A percentile compares a stretch with the other conserved stretches of the same genome.
Conservation (phyloP, 2,888 invertebrate genomes). For the Saturnia japonica region DNA sequence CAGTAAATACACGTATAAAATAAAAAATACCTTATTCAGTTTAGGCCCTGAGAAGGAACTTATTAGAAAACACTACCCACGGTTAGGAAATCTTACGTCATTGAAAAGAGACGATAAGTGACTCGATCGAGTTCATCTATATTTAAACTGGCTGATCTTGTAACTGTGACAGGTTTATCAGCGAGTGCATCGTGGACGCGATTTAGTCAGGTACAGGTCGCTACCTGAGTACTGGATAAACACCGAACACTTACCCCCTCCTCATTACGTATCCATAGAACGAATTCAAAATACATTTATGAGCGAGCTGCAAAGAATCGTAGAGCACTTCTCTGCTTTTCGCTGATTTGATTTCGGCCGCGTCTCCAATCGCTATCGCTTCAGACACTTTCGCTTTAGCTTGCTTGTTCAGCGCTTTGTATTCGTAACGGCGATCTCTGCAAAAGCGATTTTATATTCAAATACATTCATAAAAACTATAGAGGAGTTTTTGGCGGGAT, state of each 20-base stretch:
- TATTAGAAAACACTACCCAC: too few relatives aligned
- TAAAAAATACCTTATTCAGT: neutral
- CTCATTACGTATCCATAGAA: conserved; percentile 99
- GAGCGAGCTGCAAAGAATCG: conserved; percentile 98
- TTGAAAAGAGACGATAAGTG: too few relatives aligned
- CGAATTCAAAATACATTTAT: conserved; percentile 99
- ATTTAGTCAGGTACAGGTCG: too few relatives aligned
- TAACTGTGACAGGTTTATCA: too few relatives aligned
- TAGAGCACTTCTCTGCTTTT: conserved; percentile 96
- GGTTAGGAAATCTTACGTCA: too few relatives aligned
- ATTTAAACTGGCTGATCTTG: too few relatives aligned
- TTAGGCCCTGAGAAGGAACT: too few relatives aligned
- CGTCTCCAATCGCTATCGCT: conserved; percentile 92
- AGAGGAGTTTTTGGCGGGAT: too few relatives aligned
- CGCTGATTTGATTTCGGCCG: conserved; percentile 93
- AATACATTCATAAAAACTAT: too few relatives aligned
- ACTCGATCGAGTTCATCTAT: too few relatives aligned
- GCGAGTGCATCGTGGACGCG: too few relatives aligned
- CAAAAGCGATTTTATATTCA: neutral
- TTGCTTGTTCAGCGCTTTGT: conserved; percentile 95
- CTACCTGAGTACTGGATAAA: too few relatives aligned
- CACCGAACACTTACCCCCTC: conserved; percentile 75
- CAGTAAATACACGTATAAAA: neutral
- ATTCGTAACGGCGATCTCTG: conserved; percentile 94
- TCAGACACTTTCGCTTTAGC: conserved; percentile 93